A percentile compares a stretch with the other conserved stretches of the same genome.
These are phyloP conservation scores for Dryobota labecula DNA, from an alignment of 2,888 invertebrate species.

Conservation along the genomic window DNA sequence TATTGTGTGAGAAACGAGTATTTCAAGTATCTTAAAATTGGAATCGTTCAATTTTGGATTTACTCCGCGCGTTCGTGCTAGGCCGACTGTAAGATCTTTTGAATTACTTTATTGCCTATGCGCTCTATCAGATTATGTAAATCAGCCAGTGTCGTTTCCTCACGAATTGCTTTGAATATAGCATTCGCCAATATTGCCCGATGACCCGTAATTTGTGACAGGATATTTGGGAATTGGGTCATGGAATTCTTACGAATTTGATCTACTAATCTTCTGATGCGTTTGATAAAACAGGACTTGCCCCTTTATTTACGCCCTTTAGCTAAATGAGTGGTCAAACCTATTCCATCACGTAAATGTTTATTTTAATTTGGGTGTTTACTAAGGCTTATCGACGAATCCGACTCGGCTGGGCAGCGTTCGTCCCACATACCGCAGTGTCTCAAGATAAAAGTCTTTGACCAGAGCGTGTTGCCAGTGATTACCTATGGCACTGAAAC, in stretches of 20 bases:
- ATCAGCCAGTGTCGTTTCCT: constrained; percentile 20
- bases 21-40: too few species aligned
- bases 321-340: too few species aligned
- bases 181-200: constrained; percentile 25
- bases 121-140: constrained; percentile 24
- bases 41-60: too few species aligned
- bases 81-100: not conserved
- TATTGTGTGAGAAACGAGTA: too few species aligned
- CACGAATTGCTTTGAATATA: constrained; percentile 36
- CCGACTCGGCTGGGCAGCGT: too few species aligned
- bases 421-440: too few species aligned
- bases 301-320: not conserved
- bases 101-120: not conserved
- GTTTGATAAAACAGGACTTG: not conserved
- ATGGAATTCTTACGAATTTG: constrained; percentile 22
- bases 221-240: constrained; percentile 35
- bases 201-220: constrained; percentile 30
- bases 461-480: too few species aligned
- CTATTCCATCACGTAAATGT: not conserved
- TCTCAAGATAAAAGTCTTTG: too few species aligned
- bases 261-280: not conserved
- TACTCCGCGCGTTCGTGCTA: too few species aligned
- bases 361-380: not conserved
- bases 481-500: too few species aligned
- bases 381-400: not conserved